These are phyloP conservation scores for Acrobasis consociella DNA, from an alignment of 2,888 invertebrate genomes.

Conservation along the genomic window DNA sequence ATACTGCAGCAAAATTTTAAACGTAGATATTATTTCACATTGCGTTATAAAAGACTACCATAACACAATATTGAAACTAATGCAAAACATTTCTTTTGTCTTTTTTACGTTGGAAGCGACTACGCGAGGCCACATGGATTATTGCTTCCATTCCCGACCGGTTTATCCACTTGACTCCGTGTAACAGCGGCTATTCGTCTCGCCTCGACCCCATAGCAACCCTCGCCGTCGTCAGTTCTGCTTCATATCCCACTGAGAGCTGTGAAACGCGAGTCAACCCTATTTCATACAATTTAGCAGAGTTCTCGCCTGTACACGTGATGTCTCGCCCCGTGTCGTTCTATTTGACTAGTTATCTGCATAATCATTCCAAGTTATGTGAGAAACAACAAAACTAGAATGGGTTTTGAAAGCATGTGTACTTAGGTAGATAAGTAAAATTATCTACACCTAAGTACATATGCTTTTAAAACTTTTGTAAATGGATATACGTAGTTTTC, in stretches of 20 bases:
- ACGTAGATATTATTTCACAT: neutral
- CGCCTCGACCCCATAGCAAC: conserved; percentile 17
- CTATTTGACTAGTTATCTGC: neutral
- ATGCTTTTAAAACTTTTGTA: too few species aligned
- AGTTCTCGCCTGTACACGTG: conserved; percentile 2
- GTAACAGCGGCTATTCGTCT: conserved; percentile 29
- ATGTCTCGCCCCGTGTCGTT: neutral
- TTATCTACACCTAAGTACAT: too few species aligned
- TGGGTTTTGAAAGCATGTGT: too few species aligned
- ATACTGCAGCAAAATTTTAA: too few species aligned
- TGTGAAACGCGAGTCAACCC: conserved; percentile 3
- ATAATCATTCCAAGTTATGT: conserved; percentile 18
- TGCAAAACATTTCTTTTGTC: conserved; percentile 3
- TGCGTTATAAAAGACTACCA: neutral
- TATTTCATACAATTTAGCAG: conserved; percentile 15
- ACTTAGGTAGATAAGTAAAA: too few species aligned
- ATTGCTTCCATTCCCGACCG: conserved; percentile 32
- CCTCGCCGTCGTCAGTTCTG: conserved; percentile 19
- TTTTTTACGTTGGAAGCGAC: conserved; percentile 16
- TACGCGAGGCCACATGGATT: conserved; percentile 29
- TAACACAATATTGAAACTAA: neutral
- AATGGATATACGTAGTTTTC: too few species aligned
- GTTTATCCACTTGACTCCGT: conserved; percentile 35
- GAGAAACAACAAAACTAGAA: too few species aligned
- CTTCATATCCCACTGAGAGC: conserved; percentile 21